Evolutionary conservation across 1,140 invertebrate species (phyloP), one percentile per base, ranked within the genome.

Genomic region (Mya arenaria): DNA sequence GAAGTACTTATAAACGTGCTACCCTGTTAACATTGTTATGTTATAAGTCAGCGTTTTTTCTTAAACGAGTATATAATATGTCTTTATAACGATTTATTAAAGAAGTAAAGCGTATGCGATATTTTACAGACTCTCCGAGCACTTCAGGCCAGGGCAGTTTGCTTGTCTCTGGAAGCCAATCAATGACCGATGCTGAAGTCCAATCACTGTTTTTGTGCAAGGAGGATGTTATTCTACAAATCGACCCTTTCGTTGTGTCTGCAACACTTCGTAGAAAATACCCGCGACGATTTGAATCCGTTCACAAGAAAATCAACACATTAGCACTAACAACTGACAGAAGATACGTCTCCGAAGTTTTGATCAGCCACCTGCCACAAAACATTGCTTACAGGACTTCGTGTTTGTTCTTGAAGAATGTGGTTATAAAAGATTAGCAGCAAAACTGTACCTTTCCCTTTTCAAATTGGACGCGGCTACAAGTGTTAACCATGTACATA

Each of bases 391-490:
- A 37, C 32, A 66, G 5, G 15, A 36, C 41, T 66, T 66, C 6
- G 34, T 37, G 4, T 30, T 17, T 5, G 37, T 66, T 37, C 32
- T 66, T 66, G 63, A 66, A 37, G 41, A 37, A 36, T 66, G 63
- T 66, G 63, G 63, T 2, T 66, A 66, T 23, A 66, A 23, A 6
- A 2, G 3, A 15, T 66, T 66, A n/a, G 25, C 63, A 41, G 63
- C 63, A 66, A 28, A 28, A n/a, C 34, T 66, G 4, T 15, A 13
- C 5, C 4, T 66, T 5, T 37, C 25, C 37, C 41, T 23, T 23
- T 36, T 66, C n/a, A 66, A 66, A 17, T 66, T 32, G 32, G 41
- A 41, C 23, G n/a, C n/a, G n/a, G n/a, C n/a, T n/a, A n/a, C n/a
- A n/a, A 41, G 63, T 41, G 4, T 13, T 19, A 23, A 37, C n/a